These are phyloP conservation scores for Pempheris klunzingeri DNA, from an alignment of 2,797 vertebrate genomes.

Conservation along the genomic window DNA sequence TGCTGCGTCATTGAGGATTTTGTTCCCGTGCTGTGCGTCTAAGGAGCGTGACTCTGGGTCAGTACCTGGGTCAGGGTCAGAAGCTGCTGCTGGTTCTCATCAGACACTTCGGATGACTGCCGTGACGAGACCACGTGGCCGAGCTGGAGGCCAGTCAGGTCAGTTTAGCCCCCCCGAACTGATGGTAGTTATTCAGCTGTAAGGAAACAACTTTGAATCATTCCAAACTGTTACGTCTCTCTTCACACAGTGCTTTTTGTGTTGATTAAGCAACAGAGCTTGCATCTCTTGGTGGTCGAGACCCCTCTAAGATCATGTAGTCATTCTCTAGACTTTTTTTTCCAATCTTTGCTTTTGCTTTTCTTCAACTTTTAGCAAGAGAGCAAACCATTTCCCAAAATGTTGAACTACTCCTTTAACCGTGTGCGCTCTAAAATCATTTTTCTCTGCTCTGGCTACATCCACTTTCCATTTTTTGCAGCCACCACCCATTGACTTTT, in stretches of 20 bases:
- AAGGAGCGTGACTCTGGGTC: slow-evolving; percentile 77
- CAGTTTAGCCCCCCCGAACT: not conserved
- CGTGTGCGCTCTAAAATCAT: not conserved
- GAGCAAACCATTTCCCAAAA: not conserved
- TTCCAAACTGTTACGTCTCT: not conserved
- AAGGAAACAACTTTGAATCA: not conserved
- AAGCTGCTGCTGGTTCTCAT: slow-evolving; percentile 84
- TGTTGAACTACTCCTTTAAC: slow-evolving; percentile 2
- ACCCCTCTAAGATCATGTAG: too few species aligned
- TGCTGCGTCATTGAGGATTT: not conserved
- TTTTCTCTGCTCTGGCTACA: not conserved
- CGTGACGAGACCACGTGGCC: slow-evolving; percentile 85
- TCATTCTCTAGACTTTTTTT: not conserved
- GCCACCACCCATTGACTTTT: not conserved
- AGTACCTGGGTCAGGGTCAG: slow-evolving; percentile 73
- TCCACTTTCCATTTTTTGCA: slow-evolving; percentile 23
- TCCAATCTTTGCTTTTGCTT: not conserved
- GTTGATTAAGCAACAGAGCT: not conserved
- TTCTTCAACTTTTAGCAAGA: not conserved
- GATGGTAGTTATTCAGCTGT: not conserved
- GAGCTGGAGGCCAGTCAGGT: slow-evolving; percentile 80
- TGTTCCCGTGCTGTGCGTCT: slow-evolving; percentile 18
- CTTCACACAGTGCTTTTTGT: not conserved
- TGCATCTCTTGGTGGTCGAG: not conserved
- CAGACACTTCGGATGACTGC: slow-evolving; percentile 83